These are phyloP conservation scores for Odontocolon sp. DNA, from an alignment of 2,888 invertebrate species.

Conservation along the genomic window DNA sequence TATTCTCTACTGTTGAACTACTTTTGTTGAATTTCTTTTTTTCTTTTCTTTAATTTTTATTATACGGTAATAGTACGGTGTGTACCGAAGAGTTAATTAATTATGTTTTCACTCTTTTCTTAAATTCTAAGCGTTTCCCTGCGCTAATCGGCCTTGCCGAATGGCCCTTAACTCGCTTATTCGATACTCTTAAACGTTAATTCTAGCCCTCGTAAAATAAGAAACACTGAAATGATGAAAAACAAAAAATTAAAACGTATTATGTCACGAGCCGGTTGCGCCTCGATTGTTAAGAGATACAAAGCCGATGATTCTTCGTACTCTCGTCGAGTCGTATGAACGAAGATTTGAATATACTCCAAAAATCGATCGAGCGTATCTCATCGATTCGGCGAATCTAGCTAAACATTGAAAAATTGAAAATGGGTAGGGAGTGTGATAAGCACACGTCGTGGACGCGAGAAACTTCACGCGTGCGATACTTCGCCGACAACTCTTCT, in stretches of 20 bases:
- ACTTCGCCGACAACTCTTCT: slow-evolving; percentile 13
- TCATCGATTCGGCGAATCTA: background rate
- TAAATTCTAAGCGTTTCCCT: slow-evolving; percentile 49
- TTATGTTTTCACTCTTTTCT: slow-evolving; percentile 35
- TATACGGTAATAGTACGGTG: slow-evolving; percentile 54
- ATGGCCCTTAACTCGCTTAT: slow-evolving; percentile 17
- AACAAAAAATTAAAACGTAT: slow-evolving; percentile 11
- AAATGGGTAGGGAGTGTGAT: slow-evolving; percentile 71
- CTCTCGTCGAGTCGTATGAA: background rate
- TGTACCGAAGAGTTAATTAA: slow-evolving; percentile 46
- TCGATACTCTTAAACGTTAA: slow-evolving; percentile 24
- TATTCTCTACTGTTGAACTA: slow-evolving; percentile 40
- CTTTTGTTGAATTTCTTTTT: slow-evolving; percentile 14
- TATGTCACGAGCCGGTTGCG: slow-evolving; percentile 16
- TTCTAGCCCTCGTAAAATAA: slow-evolving; percentile 5
- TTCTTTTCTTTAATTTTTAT: slow-evolving; percentile 32
- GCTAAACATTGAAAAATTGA: slow-evolving; percentile 63
- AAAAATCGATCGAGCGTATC: background rate
- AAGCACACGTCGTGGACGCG: background rate
- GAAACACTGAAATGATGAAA: too few species aligned
- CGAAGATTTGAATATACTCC: too few species aligned
- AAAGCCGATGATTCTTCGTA: background rate
- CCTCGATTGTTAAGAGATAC: slow-evolving; percentile 1
- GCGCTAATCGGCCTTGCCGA: slow-evolving; percentile 26
- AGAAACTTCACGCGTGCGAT: slow-evolving; percentile 11